phyloP scores from a whole-genome alignment of 2,888 invertebrate species.

The Yponomeuta malinellus region DNA sequence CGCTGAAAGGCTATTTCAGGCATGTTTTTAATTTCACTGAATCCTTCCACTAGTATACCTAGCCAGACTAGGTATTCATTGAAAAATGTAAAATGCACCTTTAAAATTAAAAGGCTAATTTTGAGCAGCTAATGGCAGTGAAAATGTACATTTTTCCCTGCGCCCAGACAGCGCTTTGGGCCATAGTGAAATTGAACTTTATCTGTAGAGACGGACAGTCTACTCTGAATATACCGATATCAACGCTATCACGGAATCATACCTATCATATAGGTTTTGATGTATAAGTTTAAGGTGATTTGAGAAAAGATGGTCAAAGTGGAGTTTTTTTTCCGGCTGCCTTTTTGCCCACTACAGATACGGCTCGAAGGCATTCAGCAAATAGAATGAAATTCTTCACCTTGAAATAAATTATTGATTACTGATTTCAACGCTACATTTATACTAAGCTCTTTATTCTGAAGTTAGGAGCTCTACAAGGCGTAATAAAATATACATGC shows the following conservation, averaged over 20 bases:
- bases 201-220: slow-evolving; percentile 19
- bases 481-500: too few relatives aligned
- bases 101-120: slow-evolving; percentile 55
- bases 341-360: too few relatives aligned
- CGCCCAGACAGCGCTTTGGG: slow-evolving; percentile 23
- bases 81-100: slow-evolving; percentile 32
- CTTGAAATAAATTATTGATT: too few relatives aligned
- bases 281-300: too few relatives aligned
- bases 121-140: slow-evolving; percentile 50
- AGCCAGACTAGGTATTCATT: slow-evolving; percentile 16
- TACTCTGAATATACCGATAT: not conserved
- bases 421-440: not conserved
- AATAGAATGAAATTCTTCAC: too few relatives aligned
- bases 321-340: too few relatives aligned
- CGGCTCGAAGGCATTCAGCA: too few relatives aligned
- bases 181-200: slow-evolving; percentile 57
- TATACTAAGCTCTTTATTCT: not conserved
- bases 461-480: too few relatives aligned
- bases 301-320: too few relatives aligned
- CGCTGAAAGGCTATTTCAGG: not conserved
- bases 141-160: slow-evolving; percentile 41
- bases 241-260: too few relatives aligned
- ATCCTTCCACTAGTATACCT: not conserved
- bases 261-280: too few relatives aligned
- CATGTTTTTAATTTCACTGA: not conserved